Evolutionary conservation across 2,113 vertebrate genomes (phyloP).

Genomic region (Aepyceros melampus): DNA sequence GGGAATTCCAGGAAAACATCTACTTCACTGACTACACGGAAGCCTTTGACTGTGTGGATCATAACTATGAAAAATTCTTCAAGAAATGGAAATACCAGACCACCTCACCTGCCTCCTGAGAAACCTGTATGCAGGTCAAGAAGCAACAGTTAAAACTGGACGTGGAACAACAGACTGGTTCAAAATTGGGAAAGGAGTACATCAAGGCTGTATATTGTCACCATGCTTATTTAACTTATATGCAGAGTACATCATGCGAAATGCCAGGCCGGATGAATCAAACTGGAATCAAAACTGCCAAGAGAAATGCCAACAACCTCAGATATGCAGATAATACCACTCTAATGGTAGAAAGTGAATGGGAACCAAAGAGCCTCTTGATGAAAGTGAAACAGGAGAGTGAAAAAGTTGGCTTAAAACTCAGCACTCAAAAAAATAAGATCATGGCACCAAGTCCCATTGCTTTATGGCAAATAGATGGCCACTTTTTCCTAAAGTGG

Average conservation of each 20-base stretch:
- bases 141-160: neutral
- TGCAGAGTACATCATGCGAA: neutral
- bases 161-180: neutral
- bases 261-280: neutral
- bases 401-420: neutral
- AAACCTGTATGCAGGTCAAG: neutral
- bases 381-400: neutral
- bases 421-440: neutral
- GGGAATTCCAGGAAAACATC: neutral
- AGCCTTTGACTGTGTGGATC: neutral
- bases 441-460: neutral
- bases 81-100: neutral
- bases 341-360: neutral
- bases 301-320: neutral
- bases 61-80: neutral
- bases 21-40: neutral
- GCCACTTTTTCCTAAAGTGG: neutral
- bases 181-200: neutral
- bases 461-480: neutral
- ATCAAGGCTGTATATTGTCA: neutral
- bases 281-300: neutral
- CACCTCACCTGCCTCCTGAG: neutral
- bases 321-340: neutral
- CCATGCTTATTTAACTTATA: neutral
- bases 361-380: neutral